These are phyloP conservation scores for Climacteris rufus DNA, from an alignment of 2,113 vertebrate species.

Conservation along the genomic window DNA sequence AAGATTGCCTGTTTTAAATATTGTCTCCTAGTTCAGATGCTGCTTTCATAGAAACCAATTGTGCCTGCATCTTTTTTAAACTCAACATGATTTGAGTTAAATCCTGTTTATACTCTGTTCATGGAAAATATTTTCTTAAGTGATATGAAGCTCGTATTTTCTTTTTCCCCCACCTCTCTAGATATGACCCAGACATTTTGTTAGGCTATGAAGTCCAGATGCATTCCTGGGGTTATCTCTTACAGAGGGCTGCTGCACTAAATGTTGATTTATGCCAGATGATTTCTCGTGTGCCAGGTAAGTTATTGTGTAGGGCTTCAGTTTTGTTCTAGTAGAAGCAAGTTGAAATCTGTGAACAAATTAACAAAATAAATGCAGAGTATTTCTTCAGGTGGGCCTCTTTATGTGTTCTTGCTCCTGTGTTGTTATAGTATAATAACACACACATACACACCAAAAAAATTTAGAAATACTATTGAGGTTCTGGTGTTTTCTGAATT, in stretches of 20 bases:
- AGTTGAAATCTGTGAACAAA: not conserved
- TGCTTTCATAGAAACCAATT: not conserved
- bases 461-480: not conserved
- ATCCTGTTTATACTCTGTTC: not conserved
- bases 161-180: conserved; percentile 51
- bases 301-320: not conserved
- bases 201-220: conserved; percentile 97
- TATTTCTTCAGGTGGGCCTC: not conserved
- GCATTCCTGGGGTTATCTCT: conserved; percentile 96
- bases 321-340: not conserved
- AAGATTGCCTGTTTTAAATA: not conserved
- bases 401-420: not conserved
- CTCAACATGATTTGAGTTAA: not conserved
- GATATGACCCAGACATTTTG: conserved; percentile 96
- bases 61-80: not conserved
- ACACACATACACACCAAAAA: not conserved
- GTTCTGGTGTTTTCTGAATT: not conserved
- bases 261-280: conserved; percentile 88
- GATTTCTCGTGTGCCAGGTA: conserved; percentile 95
- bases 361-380: not conserved
- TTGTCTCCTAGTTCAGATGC: not conserved
- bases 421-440: not conserved
- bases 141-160: not conserved
- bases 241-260: conserved; percentile 87
- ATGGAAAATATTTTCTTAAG: not conserved